Evolutionary conservation across 2,797 vertebrate species (phyloP).

Genomic region (Salmo trutta): DNA sequence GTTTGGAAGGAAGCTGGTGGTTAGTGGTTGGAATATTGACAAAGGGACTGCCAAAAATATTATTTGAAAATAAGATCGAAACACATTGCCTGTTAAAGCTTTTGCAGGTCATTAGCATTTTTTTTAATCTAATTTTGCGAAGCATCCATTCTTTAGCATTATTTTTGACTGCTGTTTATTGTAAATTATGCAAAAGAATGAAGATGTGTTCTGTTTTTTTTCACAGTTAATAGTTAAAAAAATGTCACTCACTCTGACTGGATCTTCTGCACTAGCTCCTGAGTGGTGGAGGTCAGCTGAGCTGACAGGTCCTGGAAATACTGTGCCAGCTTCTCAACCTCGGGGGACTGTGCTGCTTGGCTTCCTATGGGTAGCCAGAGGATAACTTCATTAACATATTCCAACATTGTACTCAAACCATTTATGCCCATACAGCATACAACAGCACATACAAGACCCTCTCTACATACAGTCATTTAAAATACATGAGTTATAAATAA

Average conservation of each 20-base stretch:
- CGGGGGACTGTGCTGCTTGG: conserved; percentile 40
- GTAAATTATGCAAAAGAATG: neutral
- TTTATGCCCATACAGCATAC: conserved; percentile 41
- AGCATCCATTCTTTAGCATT: neutral
- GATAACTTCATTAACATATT: neutral
- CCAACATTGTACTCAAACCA: neutral
- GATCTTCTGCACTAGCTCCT: conserved; percentile 39
- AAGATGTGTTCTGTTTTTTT: neutral
- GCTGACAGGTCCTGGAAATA: conserved; percentile 54
- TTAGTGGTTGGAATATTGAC: neutral
- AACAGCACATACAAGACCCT: neutral
- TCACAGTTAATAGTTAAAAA: neutral
- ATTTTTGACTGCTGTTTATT: neutral
- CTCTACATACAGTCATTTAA: neutral
- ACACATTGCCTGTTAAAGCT: neutral
- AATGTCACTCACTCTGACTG: conserved; percentile 66
- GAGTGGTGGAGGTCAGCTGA: conserved; percentile 37
- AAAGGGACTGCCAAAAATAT: neutral
- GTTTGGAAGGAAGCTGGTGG: neutral
- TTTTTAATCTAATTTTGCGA: neutral
- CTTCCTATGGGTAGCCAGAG: conserved; percentile 53
- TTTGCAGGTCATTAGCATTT: neutral
- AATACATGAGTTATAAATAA: neutral
- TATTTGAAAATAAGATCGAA: too few relatives aligned
- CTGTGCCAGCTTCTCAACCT: conserved; percentile 38